Base-by-base conservation (phyloP, 2,113 vertebrate species). In the Pollimyrus isidori region DNA sequence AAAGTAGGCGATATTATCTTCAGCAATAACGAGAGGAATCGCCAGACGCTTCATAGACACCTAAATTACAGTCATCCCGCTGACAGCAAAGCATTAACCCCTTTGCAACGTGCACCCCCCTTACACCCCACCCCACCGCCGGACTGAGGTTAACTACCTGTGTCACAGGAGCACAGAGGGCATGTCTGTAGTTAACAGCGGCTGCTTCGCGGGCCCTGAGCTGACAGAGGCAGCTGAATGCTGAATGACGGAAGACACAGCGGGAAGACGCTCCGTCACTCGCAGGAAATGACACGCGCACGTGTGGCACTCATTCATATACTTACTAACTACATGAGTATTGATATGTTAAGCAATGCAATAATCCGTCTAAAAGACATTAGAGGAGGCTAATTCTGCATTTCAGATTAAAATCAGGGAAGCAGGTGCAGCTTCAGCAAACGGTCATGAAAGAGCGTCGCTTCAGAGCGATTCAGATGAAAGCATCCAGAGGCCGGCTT, bases 1-100 rank as follows among this genome's bases (percentile, higher is more conserved):
- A 92, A 92, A 91, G 91, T 45, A 88, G 92, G 90, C 39, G 88
- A 62, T 48, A 2, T 88, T 17, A 58, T 85, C 80, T 89, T 89
- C 35, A 76, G 69, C 89, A 86, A 91, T 90, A 91, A 92, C 86
- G 90, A 91, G 52, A 52, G 80, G 53, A 85, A 85, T 62, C 80
- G 42, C 10, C 52, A 84, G 49, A 62, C 88, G n/a, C 86, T 87
- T 90, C 39, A 39, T 50, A 87, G 86, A 90, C 86, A 56, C 86
- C 85, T 58, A 90, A 87, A 82, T 87, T 46, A 53, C 89, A 80
- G 42, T 65, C 42, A 48, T 49, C 42, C 50, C 21, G 26, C 65
- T 26, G 89, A 86, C 56, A 87, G 82, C 89, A 87, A 90, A 45
- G 15, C 48, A 56, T 90, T 90, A 76, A 87, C 85, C 65, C 69